Evolutionary conservation across 2,797 vertebrate genomes (phyloP).

Genomic region (Pygocentrus nattereri): DNA sequence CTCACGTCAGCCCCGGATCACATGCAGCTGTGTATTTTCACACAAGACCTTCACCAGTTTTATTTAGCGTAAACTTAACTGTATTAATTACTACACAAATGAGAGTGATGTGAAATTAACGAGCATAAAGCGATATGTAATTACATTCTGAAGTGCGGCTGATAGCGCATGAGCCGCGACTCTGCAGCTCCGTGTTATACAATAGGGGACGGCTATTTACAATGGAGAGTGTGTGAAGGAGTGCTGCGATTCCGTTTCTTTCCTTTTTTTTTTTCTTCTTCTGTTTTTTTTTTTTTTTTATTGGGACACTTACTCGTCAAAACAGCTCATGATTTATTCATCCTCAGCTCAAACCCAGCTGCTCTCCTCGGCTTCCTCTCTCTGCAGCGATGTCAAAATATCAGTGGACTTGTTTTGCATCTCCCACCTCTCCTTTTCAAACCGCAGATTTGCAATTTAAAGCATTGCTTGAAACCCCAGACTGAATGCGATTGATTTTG

Average conservation of each 20-base stretch:
- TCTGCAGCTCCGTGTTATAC: conserved; percentile 13
- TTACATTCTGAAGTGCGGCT: conserved; percentile 20
- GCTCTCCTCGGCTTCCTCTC: conserved; percentile 67
- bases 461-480: conserved; percentile 27
- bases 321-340: conserved; percentile 76
- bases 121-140: conserved; percentile 31
- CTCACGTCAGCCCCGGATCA: not conserved
- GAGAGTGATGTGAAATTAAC: conserved; percentile 11
- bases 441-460: conserved; percentile 49
- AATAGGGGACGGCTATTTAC: conserved; percentile 39
- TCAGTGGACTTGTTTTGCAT: conserved; percentile 66
- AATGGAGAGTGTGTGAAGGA: conserved; percentile 18
- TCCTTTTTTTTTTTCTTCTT: conserved; percentile 39
- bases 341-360: conserved; percentile 70
- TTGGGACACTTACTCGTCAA: conserved; percentile 66
- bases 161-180: not conserved
- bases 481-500: conserved; percentile 28
- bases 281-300: conserved; percentile 53
- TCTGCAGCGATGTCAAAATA: conserved; percentile 66
- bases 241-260: conserved; percentile 11
- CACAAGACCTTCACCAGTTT: not conserved
- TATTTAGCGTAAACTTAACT: not conserved
- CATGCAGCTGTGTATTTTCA: not conserved
- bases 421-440: not conserved
- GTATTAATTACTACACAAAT: conserved; percentile 1